A percentile compares a stretch with the other conserved stretches of the same genome.
These are phyloP conservation scores for Fragum sueziense DNA, from an alignment of 2,888 invertebrate genomes.

Conservation along the genomic window DNA sequence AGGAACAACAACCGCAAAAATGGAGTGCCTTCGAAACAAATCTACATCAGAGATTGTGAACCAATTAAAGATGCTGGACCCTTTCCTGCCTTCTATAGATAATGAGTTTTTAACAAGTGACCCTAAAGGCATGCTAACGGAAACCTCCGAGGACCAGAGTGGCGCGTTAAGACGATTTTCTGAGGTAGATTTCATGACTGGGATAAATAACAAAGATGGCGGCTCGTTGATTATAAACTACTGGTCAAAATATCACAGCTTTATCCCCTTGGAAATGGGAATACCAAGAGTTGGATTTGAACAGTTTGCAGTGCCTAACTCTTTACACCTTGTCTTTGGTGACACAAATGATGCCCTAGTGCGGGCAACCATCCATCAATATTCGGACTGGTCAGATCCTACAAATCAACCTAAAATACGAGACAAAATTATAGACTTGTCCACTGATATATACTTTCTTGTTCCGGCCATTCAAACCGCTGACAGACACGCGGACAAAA, in stretches of 20 bases:
- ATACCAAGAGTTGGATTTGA: slow-evolving; percentile 35
- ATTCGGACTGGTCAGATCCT: slow-evolving; percentile 32
- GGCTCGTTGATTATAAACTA: slow-evolving; percentile 1
- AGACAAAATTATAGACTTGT: slow-evolving; percentile 93
- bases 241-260: neutral
- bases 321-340: neutral
- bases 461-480: slow-evolving; percentile 89
- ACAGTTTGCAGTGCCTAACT: slow-evolving; percentile 13
- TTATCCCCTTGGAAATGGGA: slow-evolving; percentile 21
- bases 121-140: slow-evolving; percentile 91
- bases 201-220: slow-evolving; percentile 50
- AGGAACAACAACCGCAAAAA: slow-evolving; percentile 24
- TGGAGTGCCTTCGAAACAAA: slow-evolving; percentile 57
- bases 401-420: slow-evolving; percentile 88
- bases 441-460: slow-evolving; percentile 97
- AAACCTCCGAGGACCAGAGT: slow-evolving; percentile 90
- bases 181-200: slow-evolving; percentile 48
- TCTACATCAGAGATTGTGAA: slow-evolving; percentile 44
- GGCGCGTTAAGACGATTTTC: slow-evolving; percentile 87
- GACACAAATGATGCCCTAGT: slow-evolving; percentile 1
- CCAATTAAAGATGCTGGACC: slow-evolving; percentile 76
- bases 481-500: slow-evolving; percentile 12
- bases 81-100: slow-evolving; percentile 94
- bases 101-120: slow-evolving; percentile 93
- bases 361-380: slow-evolving; percentile 39